Conservation (phyloP, 2,888 invertebrate genomes). For the Gari tellinella region DNA sequence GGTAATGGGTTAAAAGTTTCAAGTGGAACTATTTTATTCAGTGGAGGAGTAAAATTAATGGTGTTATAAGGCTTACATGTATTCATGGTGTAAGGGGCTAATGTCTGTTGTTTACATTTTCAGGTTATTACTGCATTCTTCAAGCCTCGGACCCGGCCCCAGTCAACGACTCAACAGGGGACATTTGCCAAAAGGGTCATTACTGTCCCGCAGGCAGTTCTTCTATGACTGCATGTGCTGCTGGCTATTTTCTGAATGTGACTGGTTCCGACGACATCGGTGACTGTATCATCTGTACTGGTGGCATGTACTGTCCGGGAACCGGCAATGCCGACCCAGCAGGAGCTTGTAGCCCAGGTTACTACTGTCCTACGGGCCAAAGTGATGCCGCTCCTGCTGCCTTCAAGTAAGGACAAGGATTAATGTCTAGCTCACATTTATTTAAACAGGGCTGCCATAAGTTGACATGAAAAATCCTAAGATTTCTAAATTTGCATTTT, state of each 20-base stretch:
- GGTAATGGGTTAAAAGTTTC: too few species aligned
- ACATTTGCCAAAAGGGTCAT: conserved; percentile 79
- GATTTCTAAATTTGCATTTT: too few species aligned
- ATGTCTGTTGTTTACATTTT: too few species aligned
- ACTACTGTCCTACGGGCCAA: conserved; percentile 81
- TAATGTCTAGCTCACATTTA: too few species aligned
- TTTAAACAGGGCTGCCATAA: too few species aligned
- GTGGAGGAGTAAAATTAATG: too few species aligned
- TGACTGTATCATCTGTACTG: conserved; percentile 77
- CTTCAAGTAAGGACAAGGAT: conserved; percentile 68
- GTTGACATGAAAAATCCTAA: too few species aligned
- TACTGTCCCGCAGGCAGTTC: conserved; percentile 77
- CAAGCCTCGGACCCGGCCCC: conserved; percentile 70
- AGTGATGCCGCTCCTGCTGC: conserved; percentile 76
- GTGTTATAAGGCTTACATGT: too few species aligned
- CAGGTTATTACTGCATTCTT: conserved; percentile 78
- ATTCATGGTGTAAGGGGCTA: too few species aligned
- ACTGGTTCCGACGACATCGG: conserved; percentile 67
- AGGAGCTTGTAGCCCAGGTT: conserved; percentile 79
- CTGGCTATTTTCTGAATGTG: conserved; percentile 78
- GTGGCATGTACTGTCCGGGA: conserved; percentile 79
- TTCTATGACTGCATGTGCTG: conserved; percentile 66
- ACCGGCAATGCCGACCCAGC: conserved; percentile 69
- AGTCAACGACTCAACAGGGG: conserved; percentile 75
- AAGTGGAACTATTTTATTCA: too few species aligned